Conservation (phyloP, 2,888 invertebrate genomes). For the Campoplex nolae region DNA sequence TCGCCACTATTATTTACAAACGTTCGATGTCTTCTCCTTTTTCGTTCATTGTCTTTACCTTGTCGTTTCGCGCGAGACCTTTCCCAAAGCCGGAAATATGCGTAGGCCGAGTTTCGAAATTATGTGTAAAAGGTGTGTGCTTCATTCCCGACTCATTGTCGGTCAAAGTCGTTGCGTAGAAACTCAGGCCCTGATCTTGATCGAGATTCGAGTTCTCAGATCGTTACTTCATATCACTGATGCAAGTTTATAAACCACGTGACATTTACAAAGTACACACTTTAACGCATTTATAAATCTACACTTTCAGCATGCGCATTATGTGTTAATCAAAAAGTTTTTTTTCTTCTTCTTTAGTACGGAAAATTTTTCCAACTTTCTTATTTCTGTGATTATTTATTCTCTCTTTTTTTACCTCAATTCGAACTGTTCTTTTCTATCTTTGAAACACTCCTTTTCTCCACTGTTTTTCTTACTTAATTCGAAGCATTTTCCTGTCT, state of each 20-base stretch:
- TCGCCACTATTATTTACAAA: slow-evolving; percentile 10
- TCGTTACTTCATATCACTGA: neutral
- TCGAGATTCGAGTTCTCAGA: slow-evolving; percentile 25
- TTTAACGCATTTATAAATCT: neutral
- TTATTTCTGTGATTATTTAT: neutral
- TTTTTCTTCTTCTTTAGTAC: neutral
- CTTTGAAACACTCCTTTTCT: neutral
- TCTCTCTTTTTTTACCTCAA: neutral
- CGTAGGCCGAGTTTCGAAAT: slow-evolving; percentile 4
- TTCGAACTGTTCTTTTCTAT: neutral
- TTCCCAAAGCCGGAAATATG: slow-evolving; percentile 9
- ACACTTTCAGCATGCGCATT: slow-evolving; percentile 26
- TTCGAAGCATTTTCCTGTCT: neutral
- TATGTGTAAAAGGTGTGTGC: neutral
- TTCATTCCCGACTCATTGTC: slow-evolving; percentile 10
- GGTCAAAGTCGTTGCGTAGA: slow-evolving; percentile 37
- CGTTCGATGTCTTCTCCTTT: slow-evolving; percentile 10
- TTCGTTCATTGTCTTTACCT: slow-evolving; percentile 1
- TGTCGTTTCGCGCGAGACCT: slow-evolving; percentile 6
- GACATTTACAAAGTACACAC: slow-evolving; percentile 7
- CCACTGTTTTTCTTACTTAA: neutral
- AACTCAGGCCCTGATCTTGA: slow-evolving; percentile 50
- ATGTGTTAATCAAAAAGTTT: neutral
- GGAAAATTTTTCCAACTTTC: neutral
- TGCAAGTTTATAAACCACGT: slow-evolving; percentile 9